Evolutionary conservation across 2,113 vertebrate genomes (phyloP).

Genomic region (Tringa solitaria): DNA sequence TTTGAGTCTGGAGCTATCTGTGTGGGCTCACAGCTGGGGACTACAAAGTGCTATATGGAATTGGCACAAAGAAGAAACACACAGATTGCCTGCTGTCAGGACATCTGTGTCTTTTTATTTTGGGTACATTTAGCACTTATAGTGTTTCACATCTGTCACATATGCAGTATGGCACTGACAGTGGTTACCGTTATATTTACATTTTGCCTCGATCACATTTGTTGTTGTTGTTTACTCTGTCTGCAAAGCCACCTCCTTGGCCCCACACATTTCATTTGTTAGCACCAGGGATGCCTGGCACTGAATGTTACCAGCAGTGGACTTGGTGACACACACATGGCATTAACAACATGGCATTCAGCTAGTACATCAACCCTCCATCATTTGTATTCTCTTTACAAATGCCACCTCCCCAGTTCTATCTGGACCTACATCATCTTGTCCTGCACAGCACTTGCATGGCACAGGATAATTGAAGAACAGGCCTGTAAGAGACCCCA

Average conservation of each 20-base stretch:
- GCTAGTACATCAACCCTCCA: background rate
- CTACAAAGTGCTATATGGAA: conserved; percentile 69
- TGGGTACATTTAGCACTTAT: conserved; percentile 70
- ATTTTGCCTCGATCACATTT: conserved; percentile 43
- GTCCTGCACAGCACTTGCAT: background rate
- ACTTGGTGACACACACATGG: background rate
- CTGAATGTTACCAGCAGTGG: background rate
- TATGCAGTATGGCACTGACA: conserved; percentile 56
- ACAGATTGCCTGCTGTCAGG: conserved; percentile 69
- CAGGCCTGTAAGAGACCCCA: background rate
- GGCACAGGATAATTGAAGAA: background rate
- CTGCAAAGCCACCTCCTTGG: conserved; percentile 50
- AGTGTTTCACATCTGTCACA: conserved; percentile 68
- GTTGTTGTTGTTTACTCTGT: conserved; percentile 47
- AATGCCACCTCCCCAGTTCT: background rate
- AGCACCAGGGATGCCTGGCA: background rate
- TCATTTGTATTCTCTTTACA: background rate
- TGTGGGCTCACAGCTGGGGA: conserved; percentile 71
- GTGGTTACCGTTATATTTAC: conserved; percentile 59
- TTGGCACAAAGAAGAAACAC: conserved; percentile 68
- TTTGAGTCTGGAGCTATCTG: conserved; percentile 64
- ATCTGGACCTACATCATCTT: background rate
- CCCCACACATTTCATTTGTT: conserved; percentile 9
- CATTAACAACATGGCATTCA: background rate
- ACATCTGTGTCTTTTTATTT: conserved; percentile 73